These are phyloP conservation scores for Gallinago paraguaiae DNA, from an alignment of 2,113 vertebrate genomes.

Conservation along the genomic window DNA sequence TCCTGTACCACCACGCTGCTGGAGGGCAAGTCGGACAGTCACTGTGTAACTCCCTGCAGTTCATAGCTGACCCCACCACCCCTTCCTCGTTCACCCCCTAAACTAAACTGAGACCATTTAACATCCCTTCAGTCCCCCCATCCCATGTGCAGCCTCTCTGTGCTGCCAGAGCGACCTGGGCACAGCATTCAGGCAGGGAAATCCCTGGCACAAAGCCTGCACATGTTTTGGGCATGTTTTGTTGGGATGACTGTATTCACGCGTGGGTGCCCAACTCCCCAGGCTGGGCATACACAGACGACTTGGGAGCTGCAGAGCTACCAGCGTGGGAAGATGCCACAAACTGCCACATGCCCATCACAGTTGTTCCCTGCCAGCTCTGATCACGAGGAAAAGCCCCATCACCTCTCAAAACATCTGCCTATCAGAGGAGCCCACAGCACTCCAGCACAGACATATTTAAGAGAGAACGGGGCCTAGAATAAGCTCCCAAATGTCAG, in stretches of 20 bases:
- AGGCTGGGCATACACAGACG: fast-evolving
- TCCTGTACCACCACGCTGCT: fast-evolving
- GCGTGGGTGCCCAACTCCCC: fast-evolving
- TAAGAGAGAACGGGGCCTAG: background rate
- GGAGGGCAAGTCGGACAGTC: background rate
- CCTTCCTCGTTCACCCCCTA: background rate
- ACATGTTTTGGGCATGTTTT: fast-evolving
- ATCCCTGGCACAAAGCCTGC: background rate
- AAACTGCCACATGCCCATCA: background rate
- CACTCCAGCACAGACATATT: background rate
- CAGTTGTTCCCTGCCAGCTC: background rate
- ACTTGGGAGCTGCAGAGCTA: background rate
- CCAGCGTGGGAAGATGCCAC: background rate
- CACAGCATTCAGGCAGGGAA: background rate
- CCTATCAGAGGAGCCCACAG: background rate
- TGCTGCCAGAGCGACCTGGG: background rate
- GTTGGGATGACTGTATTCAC: background rate
- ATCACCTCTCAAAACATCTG: background rate
- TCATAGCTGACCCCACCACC: background rate
- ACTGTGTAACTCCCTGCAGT: fast-evolving
- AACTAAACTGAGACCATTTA: background rate
- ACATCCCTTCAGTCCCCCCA: background rate
- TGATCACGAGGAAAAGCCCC: background rate
- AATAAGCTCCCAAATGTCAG: background rate
- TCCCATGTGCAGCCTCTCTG: fast-evolving